Base-by-base conservation (phyloP, 2,113 vertebrate species). In the Pluvialis apricaria region DNA sequence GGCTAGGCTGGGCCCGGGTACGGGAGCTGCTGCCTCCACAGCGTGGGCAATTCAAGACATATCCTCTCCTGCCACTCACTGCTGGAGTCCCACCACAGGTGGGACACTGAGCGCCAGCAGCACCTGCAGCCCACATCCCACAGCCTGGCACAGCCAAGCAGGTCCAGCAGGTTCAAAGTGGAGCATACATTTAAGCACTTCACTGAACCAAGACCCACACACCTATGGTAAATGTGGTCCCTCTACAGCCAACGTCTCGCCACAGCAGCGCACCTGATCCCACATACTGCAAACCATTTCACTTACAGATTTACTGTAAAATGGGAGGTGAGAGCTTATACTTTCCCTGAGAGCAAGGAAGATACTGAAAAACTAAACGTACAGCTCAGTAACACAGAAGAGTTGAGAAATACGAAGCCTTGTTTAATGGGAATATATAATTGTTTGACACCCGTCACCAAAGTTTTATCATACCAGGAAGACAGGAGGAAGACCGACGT, bases 51-150 rank as follows among this genome's bases (percentile, higher is more conserved):
- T 24, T 14, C 45, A 38, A 73, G 68, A 38, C 7, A 31, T 34
- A 2, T 45, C 14, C 24, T 57, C 28, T 70, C 51, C 52, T 44
- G 61, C 16, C 2, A 2, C 36, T 45, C 7, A 1, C 9, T 22
- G 6, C 29, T 71, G 31, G 26, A 66, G 24, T 8, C 25, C 29
- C 6, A 5, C 26, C 45, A 11, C 0, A 1, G n/a, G 28, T n/a
- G n/a, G n/a, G n/a, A n/a, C 28, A 8, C 25, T 68, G 45, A 55
- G 15, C 18, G 38, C 17, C 24, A 82, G 88, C 42, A 73, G 32
- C 62, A 64, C 6, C 38, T 11, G 3, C 26, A 62, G 11, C n/a
- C n/a, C 45, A 15, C 11, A 15, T 38, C 32, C 51, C 15, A 21
- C 40, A 38, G 32, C 29, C 34, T 22, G 22, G 55, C 34, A 62